These are phyloP conservation scores for Lamellibrachia satsuma DNA, from an alignment of 2,888 invertebrate species.

Conservation along the genomic window DNA sequence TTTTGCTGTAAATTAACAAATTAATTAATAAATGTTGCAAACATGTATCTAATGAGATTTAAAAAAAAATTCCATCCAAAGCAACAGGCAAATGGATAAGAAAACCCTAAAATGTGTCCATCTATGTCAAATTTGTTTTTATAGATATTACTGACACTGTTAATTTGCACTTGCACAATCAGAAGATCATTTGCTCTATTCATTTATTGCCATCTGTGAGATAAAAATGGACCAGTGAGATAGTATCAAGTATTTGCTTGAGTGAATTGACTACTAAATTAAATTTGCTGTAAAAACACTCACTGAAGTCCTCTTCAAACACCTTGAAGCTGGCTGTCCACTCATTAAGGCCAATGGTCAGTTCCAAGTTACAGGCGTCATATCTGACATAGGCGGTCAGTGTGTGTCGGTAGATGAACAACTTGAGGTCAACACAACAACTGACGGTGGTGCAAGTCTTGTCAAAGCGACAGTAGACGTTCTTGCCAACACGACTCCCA, in stretches of 20 bases:
- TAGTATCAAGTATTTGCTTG: background rate
- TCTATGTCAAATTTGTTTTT: background rate
- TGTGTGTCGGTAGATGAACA: background rate
- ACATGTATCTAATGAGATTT: background rate
- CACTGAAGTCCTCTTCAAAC: background rate
- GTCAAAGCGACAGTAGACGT: background rate
- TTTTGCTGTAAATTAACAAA: background rate
- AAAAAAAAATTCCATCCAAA: background rate
- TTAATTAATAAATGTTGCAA: background rate
- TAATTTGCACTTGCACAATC: background rate
- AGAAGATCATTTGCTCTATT: too few relatives aligned
- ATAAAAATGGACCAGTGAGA: background rate
- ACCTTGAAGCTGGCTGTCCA: background rate
- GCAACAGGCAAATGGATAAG: background rate
- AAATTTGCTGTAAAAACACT: background rate
- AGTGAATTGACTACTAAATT: background rate
- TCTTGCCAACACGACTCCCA: background rate
- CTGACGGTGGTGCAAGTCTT: background rate
- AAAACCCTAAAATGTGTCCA: background rate
- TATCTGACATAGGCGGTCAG: background rate
- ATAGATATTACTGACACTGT: background rate
- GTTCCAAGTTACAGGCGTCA: background rate
- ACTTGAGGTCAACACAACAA: slow-evolving; percentile 3
- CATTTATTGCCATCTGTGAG: background rate
- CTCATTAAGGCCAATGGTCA: background rate